Conservation (phyloP, 2,113 vertebrate species). For the Eptesicus fuscus region DNA sequence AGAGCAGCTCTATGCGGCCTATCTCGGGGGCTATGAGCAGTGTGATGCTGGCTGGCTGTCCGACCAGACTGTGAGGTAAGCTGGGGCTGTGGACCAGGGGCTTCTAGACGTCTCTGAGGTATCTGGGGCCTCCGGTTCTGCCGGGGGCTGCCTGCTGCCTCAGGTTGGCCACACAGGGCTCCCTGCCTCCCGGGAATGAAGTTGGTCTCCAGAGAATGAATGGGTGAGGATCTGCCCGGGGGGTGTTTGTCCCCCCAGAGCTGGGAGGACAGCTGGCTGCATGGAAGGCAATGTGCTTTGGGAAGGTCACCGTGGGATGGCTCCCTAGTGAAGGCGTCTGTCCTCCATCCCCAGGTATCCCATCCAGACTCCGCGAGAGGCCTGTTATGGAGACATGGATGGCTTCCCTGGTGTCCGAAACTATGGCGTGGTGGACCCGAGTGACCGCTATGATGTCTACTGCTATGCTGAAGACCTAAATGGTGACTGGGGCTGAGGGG, state of each 20-base stretch:
- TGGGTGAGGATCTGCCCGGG: rapidly evolving
- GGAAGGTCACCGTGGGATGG: rapidly evolving
- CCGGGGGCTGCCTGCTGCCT: background rate
- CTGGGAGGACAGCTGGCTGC: background rate
- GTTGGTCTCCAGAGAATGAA: background rate
- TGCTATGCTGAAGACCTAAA: slow-evolving; percentile 92
- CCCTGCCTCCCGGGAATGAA: background rate
- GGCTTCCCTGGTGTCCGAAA: slow-evolving; percentile 91
- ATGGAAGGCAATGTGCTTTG: background rate
- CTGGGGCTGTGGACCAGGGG: background rate
- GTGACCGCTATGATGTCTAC: slow-evolving; percentile 93
- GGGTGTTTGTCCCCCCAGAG: background rate
- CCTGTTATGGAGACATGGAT: slow-evolving; percentile 95
- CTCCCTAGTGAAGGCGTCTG: background rate
- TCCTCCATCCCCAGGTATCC: slow-evolving; percentile 85
- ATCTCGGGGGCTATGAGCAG: slow-evolving; percentile 91
- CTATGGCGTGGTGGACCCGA: slow-evolving; percentile 87
- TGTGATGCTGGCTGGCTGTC: slow-evolving; percentile 96
- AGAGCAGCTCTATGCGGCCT: slow-evolving; percentile 92
- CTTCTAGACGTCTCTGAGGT: background rate
- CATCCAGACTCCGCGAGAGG: slow-evolving; percentile 91
- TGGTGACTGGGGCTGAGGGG: slow-evolving; percentile 78
- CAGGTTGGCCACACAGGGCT: background rate
- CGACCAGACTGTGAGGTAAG: slow-evolving; percentile 93
- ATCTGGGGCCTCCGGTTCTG: background rate